Percentiles rank a stretch among this genome's conserved stretches.
Conservation (phyloP, 2,797 vertebrate species). For the Smutsia gigantea region DNA sequence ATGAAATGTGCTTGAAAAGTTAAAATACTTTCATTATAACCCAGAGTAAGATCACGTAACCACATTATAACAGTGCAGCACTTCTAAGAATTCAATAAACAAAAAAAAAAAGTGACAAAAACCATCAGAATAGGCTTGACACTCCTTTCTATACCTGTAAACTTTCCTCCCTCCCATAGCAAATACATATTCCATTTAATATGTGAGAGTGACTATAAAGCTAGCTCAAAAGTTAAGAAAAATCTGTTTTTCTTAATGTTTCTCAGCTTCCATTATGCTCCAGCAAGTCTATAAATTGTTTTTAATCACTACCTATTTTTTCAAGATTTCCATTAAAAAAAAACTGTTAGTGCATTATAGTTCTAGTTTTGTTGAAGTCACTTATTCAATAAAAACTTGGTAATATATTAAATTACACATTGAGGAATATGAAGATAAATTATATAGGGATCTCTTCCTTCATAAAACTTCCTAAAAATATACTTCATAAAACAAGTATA, state of each 20-base stretch:
- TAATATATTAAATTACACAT: not conserved
- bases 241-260: not conserved
- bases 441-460: not conserved
- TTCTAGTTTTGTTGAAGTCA: slow-evolving; percentile 13
- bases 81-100: slow-evolving; percentile 3
- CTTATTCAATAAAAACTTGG: slow-evolving; percentile 3
- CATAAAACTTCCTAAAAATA: not conserved
- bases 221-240: not conserved
- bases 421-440: not conserved
- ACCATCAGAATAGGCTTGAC: not conserved
- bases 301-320: slow-evolving; percentile 35
- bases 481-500: not conserved
- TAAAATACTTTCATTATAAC: slow-evolving; percentile 27
- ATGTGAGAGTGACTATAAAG: not conserved
- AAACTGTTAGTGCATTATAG: not conserved
- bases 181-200: not conserved
- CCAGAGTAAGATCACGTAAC: not conserved
- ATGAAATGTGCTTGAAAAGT: not conserved
- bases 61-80: not conserved
- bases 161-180: not conserved
- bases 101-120: slow-evolving; percentile 2
- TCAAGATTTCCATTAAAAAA: slow-evolving; percentile 33
- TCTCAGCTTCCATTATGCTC: not conserved
- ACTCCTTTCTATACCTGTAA: not conserved
- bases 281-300: slow-evolving; percentile 10